phyloP scores from a whole-genome alignment of 1,140 invertebrate genomes.

The Cephus cinctus region DNA sequence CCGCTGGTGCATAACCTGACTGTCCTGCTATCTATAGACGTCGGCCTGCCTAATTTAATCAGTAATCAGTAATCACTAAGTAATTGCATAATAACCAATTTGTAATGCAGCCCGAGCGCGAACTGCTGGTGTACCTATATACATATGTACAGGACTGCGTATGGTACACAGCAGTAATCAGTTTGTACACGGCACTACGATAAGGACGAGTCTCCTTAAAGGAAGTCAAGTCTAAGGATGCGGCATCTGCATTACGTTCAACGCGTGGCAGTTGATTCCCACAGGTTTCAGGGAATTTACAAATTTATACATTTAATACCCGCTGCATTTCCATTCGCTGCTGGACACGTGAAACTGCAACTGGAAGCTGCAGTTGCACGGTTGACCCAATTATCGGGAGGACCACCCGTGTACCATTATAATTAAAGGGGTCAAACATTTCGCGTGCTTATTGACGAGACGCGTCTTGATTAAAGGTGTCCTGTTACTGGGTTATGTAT shows the following conservation, averaged over 20 bases:
- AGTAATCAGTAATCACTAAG: conserved; percentile 16
- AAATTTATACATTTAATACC: too few species aligned
- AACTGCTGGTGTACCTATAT: conserved; percentile 3
- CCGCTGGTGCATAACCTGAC: too few species aligned
- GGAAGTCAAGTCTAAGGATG: too few species aligned
- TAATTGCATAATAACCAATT: conserved; percentile 24
- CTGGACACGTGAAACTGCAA: too few species aligned
- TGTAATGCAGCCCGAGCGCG: conserved; percentile 12
- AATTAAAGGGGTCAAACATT: conserved; percentile 37
- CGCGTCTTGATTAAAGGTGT: conserved; percentile 31
- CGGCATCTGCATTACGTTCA: too few species aligned
- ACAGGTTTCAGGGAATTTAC: too few species aligned
- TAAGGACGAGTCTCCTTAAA: too few species aligned
- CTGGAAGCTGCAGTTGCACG: conserved; percentile 12
- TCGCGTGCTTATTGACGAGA: conserved; percentile 5
- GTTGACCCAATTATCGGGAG: conserved; percentile 33
- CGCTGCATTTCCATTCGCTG: too few species aligned
- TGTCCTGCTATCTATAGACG: too few species aligned
- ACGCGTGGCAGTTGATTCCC: too few species aligned
- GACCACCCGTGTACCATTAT: conserved; percentile 34
- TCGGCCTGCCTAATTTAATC: conserved; percentile 24
- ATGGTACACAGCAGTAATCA: too few species aligned
- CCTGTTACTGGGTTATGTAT: not conserved
- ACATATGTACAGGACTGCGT: not conserved
- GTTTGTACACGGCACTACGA: too few species aligned